Evolutionary conservation across 2,113 vertebrate species (phyloP), one percentile per base, ranked within the genome.

Genomic region (Megaceryle torquata): DNA sequence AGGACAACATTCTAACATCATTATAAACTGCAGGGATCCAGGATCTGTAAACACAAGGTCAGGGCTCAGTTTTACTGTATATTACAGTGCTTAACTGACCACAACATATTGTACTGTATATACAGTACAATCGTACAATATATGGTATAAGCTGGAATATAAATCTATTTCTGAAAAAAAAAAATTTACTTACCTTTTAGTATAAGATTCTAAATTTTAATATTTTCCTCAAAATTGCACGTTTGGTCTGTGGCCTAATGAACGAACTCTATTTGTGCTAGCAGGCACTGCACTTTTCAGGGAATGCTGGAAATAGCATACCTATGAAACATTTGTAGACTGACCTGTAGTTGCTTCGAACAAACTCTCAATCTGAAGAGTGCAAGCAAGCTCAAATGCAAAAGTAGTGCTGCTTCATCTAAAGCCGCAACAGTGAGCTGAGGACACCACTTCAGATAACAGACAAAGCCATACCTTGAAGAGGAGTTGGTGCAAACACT

Each of bases 21-120:
- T 48, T 61, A 83, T 10, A 35, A 60, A 71, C 17, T 39, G 53
- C 53, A 68, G 51, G 83, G 39, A 65, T 51, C 17, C 37, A 75
- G 44, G 16, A 43, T 31, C 15, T 65, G 54, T 5, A 69, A 84
- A 63, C 25, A 69, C 0, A 0, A 44, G 1, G 50, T 13, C 14
- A 76, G 28, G 2, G 1, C 19, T 89, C 74, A 48, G 57, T 60
- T 91, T 74, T 53, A 72, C 74, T 61, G 10, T 11, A 46, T 26
- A 43, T 9, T 15, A 29, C 39, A 83, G 20, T 10, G 29, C 22
- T 33, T 37, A 37, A 37, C 37, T 37, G 37, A 37, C 37, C 37
- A 37, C 37, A 37, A 37, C 37, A 37, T 37, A 37, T 37, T 37
- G 37, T 37, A 37, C 37, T 37, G 37, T 37, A 37, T 37, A 37